These are phyloP conservation scores for Turritopsis rubra DNA, from an alignment of 30 jellyfish, hydroid and myxozoan genomes.

Conservation along the genomic window DNA sequence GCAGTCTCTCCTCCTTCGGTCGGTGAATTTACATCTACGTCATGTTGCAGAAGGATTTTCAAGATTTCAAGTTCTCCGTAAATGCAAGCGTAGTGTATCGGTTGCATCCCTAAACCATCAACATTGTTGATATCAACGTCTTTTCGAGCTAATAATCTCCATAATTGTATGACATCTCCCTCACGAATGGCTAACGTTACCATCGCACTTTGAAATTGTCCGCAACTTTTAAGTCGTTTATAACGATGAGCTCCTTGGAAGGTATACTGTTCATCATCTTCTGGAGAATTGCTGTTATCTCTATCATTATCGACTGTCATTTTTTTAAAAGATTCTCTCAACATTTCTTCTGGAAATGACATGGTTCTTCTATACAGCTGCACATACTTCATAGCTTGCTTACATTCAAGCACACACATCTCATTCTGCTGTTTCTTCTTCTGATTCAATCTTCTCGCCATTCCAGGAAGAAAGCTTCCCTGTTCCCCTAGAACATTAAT, in stretches of 20 bases:
- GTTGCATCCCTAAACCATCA: conserved; percentile 69
- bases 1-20: conserved; percentile 52
- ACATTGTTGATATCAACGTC: conserved; percentile 44
- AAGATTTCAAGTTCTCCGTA: conserved; percentile 46
- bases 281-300: neutral
- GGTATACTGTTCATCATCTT: neutral
- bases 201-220: conserved; percentile 43
- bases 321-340: conserved; percentile 13
- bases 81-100: conserved; percentile 73
- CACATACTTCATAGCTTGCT: neutral
- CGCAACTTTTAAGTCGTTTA: conserved; percentile 36
- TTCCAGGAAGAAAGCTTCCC: neutral
- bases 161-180: conserved; percentile 38
- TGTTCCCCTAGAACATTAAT: neutral
- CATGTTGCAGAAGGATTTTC: conserved; percentile 38
- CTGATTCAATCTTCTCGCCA: neutral
- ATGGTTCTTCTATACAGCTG: conserved; percentile 18
- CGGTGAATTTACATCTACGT: conserved; percentile 44
- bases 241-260: neutral
- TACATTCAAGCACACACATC: neutral
- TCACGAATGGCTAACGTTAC: conserved; percentile 54
- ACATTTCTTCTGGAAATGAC: conserved; percentile 29
- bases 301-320: neutral
- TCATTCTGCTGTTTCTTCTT: neutral
- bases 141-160: conserved; percentile 36